Evolutionary conservation across 2,797 vertebrate species (phyloP), one percentile per base, ranked within the genome.

Genomic region (Halcyon smyrnensis): DNA sequence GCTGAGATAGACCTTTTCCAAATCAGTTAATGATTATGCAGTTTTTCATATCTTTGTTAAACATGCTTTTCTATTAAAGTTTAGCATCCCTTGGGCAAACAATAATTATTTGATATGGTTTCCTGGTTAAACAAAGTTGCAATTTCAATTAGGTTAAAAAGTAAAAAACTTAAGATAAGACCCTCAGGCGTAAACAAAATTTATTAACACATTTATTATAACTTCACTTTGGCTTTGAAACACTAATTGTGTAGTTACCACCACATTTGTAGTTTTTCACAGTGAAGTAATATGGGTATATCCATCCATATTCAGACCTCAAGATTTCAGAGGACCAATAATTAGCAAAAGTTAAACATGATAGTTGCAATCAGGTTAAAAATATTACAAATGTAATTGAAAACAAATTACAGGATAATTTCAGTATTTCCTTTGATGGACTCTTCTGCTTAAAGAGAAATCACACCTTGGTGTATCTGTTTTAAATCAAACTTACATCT

Each of bases 101-200:
- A 95, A 95, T 94, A 95, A 96, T 96, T 90, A 96, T 96, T 96
- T 95, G 88, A 96, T 95, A 95, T 63, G 65, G 81, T 84, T 94
- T 95, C 46, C 69, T 76, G 59, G 84, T 93, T 95, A 96, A 96
- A 93, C 78, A 96, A 93, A 90, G 71, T 88, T 91, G 79, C 57
- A 93, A 95, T 97, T 97, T 96, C 91, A 96, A 94, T 97, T 96
- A 95, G 71, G 70, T 87, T 89, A 92, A 95, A 88, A 95, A 89
- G 60, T 57, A 88, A 94, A 95, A 91, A 80, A 25, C 17, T 77
- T 81, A 77, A 90, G 83, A 95, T 90, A 95, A 94, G 65, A 92
- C 50, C 75, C 71, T 83, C 45, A 87, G 84, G 94, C 5, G 0
- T 92, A 96, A 97, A 95, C 86, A 94, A 87, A 83, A 95, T 80